Conservation (phyloP, 2,797 vertebrate genomes). For the Enoplosus armatus region DNA sequence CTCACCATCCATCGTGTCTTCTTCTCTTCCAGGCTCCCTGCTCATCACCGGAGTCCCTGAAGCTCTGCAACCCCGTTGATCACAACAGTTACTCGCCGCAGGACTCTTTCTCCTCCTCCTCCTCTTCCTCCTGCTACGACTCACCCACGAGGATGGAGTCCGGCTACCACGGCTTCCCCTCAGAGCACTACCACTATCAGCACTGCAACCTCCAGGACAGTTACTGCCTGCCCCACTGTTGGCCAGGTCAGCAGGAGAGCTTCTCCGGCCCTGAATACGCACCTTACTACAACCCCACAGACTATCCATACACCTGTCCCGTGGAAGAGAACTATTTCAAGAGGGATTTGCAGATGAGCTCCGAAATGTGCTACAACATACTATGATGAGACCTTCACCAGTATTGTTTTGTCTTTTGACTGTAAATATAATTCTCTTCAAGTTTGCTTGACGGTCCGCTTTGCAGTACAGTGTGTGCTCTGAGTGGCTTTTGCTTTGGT, state of each 20-base stretch:
- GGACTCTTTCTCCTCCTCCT: constrained; percentile 86
- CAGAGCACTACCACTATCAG: constrained; percentile 84
- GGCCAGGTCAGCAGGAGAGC: constrained; percentile 73
- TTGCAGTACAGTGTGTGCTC: constrained; percentile 33
- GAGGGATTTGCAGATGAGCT: constrained; percentile 83
- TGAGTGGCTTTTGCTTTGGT: constrained; percentile 9
- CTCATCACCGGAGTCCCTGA: constrained; percentile 85
- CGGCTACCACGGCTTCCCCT: constrained; percentile 68
- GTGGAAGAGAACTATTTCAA: constrained; percentile 84
- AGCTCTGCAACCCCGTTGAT: constrained; percentile 85
- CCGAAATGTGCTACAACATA: constrained; percentile 88
- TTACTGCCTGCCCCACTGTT: constrained; percentile 81
- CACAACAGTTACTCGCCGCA: constrained; percentile 88
- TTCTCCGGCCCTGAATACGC: constrained; percentile 71
- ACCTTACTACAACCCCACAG: constrained; percentile 81
- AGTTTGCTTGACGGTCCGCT: not conserved
- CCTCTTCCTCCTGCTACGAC: constrained; percentile 85
- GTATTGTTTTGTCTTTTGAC: constrained; percentile 15
- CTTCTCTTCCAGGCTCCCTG: constrained; percentile 81
- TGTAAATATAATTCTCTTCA: constrained; percentile 53
- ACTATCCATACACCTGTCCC: constrained; percentile 82
- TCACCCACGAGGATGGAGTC: constrained; percentile 86
- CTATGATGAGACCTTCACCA: constrained; percentile 79
- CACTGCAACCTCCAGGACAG: constrained; percentile 75
- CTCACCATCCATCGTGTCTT: constrained; percentile 1